Base-by-base conservation (phyloP, 2,797 vertebrate genomes). In the Myiotriccus ornatus region DNA sequence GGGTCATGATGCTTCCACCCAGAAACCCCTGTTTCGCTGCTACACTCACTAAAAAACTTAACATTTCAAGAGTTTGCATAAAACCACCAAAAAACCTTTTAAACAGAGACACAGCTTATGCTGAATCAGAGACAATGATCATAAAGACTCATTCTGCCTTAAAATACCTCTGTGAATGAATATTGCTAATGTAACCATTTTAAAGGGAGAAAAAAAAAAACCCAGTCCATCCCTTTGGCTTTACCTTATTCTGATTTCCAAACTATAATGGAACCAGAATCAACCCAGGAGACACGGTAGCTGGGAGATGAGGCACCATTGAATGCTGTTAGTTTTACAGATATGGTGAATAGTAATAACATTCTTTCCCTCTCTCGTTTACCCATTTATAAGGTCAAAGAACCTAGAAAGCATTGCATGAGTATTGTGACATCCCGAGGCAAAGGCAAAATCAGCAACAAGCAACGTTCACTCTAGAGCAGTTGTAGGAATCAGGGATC, bases 401-500 rank as follows among this genome's bases (percentile, higher is more conserved):
- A 90, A 80, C 91, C 89, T 87, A 85, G 86, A 94, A 95, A 92
- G 69, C 64, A 89, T 93, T 1, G 1, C 2, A 4, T 27, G 30
- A 87, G 63, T 76, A 83, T 10, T 56, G 55, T 32, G 52, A 94
- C 62, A 93, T 63, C 47, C 83, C 13, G 0, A 90, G 34, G 53
- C 56, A 85, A 90, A 89, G 39, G 81, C 56, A 22, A 90, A 93
- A 46, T 37, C 90, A 81, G 30, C 83, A 75, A 59, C 22, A 92
- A 91, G 94, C 94, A 95, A 95, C 65, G 63, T 95, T 97, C 93
- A 96, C 94, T 96, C 95, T 91, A 95, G 85, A 80, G 57, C 6
- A 49, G 27, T 30, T 76, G 35, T 16, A 56, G 69, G 65, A 74
- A 83, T 50, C 30, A 12, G 35, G 34, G 57, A 73, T 50, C 53